Evolutionary conservation across 2,113 vertebrate species (phyloP).

Genomic region (Sphyrna mokarran): DNA sequence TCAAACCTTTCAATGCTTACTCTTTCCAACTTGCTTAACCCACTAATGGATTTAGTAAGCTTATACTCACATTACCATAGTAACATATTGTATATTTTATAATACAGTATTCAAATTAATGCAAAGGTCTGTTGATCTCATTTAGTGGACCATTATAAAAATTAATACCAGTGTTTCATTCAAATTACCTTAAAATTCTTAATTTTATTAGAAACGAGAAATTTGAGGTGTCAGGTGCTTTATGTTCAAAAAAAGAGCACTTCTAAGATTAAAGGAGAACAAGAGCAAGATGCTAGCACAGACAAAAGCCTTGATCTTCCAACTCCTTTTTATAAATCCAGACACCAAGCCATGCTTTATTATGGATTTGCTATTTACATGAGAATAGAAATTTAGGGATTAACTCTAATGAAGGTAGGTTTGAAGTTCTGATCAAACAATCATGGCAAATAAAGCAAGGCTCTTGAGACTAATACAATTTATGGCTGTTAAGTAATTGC

Average conservation of each 20-base stretch:
- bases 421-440: slow-evolving; percentile 17
- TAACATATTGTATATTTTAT: not conserved
- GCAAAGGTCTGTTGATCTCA: not conserved
- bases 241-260: not conserved
- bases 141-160: not conserved
- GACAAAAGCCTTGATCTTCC: not conserved
- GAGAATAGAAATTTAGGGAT: not conserved
- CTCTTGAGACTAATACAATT: not conserved
- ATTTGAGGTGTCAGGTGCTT: not conserved
- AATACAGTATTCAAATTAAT: not conserved
- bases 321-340: not conserved
- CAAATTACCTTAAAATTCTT: not conserved
- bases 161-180: not conserved
- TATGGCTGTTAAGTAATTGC: not conserved
- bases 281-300: not conserved
- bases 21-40: too few relatives aligned
- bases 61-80: not conserved
- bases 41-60: too few relatives aligned
- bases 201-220: not conserved
- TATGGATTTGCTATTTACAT: not conserved
- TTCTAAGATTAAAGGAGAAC: not conserved
- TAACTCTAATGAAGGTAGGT: not conserved
- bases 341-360: not conserved
- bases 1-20: not conserved
- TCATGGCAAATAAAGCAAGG: not conserved